Base-by-base conservation (phyloP, 2,113 vertebrate species). In the Muscicapa adusta region DNA sequence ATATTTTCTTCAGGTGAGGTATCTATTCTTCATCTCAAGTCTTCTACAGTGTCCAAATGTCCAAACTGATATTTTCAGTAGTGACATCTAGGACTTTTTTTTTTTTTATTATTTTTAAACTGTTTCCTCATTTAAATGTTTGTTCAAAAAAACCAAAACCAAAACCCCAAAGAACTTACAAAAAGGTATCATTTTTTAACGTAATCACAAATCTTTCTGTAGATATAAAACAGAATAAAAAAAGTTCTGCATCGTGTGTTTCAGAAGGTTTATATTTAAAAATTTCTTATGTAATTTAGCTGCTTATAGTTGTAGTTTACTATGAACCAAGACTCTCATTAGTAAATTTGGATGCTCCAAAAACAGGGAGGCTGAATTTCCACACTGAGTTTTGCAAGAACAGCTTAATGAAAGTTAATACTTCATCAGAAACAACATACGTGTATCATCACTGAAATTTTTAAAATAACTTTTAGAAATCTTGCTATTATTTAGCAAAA, bases 131-230 rank as follows among this genome's bases (percentile, higher is more conserved):
- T 78, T 71, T 38, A 81, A 62, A 17, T 67, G 12, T 42, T 77
- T 42, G 29, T 13, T 47, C 7, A 73, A 36, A 89, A 82, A 57
- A 4, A 22, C 6, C 8, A 36, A 38, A 48, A 38, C 1, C 2
- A 24, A 61, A 18, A 25, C 7, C 4, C 18, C 15, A 29, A 47
- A 62, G 18, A 54, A 48, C 19, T 45, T 87, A 15, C 2, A 57
- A 60, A 9, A 67, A 22, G 9, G 7, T 0, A 1, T 3, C 1
- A 4, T 56, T 82, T 81, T 73, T 48, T 56, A 36, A 66, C 1
- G 14, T 57, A 40, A 85, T 56, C 28, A 68, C 6, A 83, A 75
- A 76, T 36, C 9, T 4, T 50, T 83, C 54, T 63, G 34, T 10
- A 83, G 29, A 61, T 25, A 56, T 10, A 51, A 88, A 85, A 1